These are phyloP conservation scores for Cheilosia vernalis DNA, from an alignment of 2,888 invertebrate species.

Conservation along the genomic window DNA sequence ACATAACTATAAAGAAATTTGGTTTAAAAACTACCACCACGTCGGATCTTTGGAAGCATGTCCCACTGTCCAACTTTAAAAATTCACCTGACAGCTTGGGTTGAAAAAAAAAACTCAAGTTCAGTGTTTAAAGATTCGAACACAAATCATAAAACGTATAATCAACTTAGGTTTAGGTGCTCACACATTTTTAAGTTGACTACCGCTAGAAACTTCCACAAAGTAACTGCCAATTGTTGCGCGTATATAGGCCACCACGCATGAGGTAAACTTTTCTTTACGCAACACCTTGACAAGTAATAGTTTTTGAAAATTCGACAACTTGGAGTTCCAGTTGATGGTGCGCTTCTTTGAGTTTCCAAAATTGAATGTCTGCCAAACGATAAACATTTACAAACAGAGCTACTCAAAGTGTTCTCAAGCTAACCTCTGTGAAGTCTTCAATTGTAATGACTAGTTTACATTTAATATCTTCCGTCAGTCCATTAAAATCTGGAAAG, in stretches of 20 bases:
- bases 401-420: neutral
- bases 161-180: conserved; percentile 33
- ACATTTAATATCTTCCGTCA: conserved; percentile 85
- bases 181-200: conserved; percentile 81
- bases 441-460: conserved; percentile 86
- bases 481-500: conserved; percentile 85
- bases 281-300: conserved; percentile 90
- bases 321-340: conserved; percentile 86
- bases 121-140: too few species aligned
- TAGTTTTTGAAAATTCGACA: conserved; percentile 91
- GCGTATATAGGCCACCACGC: conserved; percentile 91
- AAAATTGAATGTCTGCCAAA: conserved; percentile 85
- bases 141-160: conserved; percentile 65
- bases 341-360: conserved; percentile 82
- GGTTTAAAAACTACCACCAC: too few species aligned
- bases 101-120: too few species aligned
- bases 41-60: too few species aligned
- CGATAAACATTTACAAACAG: neutral
- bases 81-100: too few species aligned
- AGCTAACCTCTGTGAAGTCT: conserved; percentile 83
- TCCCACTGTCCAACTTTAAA: too few species aligned
- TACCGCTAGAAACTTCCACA: conserved; percentile 90
- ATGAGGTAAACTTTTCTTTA: conserved; percentile 92
- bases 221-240: conserved; percentile 90
- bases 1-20: too few species aligned